These are phyloP conservation scores for Agapornis canus DNA, from an alignment of 2,797 vertebrate species.

Conservation along the genomic window DNA sequence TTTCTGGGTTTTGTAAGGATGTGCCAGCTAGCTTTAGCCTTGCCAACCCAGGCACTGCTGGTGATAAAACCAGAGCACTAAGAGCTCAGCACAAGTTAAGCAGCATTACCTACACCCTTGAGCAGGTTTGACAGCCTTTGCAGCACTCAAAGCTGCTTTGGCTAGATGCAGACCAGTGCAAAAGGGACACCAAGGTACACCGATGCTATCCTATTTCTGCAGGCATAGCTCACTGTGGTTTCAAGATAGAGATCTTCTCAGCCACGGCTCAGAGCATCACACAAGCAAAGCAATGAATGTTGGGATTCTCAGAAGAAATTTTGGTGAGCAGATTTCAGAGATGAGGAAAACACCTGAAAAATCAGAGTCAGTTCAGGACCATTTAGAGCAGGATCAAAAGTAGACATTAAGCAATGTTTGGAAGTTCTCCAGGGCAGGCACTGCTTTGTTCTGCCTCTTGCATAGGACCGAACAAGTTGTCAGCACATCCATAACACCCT, in stretches of 20 bases:
- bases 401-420: background rate
- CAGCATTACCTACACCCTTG: background rate
- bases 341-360: background rate
- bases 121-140: constrained; percentile 22
- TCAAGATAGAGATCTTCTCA: background rate
- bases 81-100: background rate
- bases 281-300: background rate
- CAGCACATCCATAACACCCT: background rate
- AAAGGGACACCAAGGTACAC: background rate
- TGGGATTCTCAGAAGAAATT: background rate
- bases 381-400: background rate
- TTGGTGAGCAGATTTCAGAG: background rate
- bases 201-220: background rate
- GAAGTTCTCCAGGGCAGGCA: background rate
- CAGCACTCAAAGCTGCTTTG: background rate
- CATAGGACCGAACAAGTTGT: background rate
- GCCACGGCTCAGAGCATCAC: background rate
- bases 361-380: background rate
- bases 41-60: background rate
- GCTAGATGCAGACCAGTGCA: background rate
- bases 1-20: background rate
- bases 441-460: background rate
- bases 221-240: background rate
- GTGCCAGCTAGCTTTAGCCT: background rate
- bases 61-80: background rate